A percentile compares a stretch with the other conserved stretches of the same genome.
phyloP scores from a whole-genome alignment of 2,797 vertebrate genomes.

The Gambusia yucatana region DNA sequence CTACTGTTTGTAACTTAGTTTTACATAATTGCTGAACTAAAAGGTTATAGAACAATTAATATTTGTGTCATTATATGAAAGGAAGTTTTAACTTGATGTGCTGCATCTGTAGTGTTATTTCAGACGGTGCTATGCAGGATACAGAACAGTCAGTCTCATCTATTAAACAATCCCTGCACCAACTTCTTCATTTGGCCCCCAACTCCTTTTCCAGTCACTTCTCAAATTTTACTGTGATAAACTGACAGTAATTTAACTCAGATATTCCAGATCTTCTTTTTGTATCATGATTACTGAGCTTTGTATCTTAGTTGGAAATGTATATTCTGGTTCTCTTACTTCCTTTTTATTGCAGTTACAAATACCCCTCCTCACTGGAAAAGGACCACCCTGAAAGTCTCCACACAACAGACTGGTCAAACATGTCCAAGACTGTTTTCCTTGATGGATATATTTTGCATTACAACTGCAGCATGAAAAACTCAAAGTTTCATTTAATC shows the following conservation, averaged over 20 bases:
- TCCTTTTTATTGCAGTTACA: background rate
- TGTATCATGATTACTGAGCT: background rate
- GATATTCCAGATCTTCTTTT: background rate
- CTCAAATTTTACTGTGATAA: background rate
- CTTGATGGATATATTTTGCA: background rate
- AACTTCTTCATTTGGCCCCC: background rate
- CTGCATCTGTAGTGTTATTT: background rate
- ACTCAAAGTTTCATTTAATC: background rate
- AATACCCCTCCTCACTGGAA: background rate
- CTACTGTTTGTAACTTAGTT: background rate
- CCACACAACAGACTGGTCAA: background rate
- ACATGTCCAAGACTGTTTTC: background rate
- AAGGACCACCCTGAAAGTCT: background rate
- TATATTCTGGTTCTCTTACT: background rate
- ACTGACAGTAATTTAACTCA: background rate
- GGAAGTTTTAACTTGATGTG: background rate
- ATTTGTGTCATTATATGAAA: background rate
- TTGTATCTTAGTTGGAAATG: background rate
- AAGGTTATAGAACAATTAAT: background rate
- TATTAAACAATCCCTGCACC: background rate
- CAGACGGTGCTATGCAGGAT: background rate
- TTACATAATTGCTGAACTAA: background rate
- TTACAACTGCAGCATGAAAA: background rate
- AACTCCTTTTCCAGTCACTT: background rate
- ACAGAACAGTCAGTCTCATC: background rate